These are phyloP conservation scores for Unio pictorum DNA, from an alignment of 2,888 invertebrate species.

Conservation along the genomic window DNA sequence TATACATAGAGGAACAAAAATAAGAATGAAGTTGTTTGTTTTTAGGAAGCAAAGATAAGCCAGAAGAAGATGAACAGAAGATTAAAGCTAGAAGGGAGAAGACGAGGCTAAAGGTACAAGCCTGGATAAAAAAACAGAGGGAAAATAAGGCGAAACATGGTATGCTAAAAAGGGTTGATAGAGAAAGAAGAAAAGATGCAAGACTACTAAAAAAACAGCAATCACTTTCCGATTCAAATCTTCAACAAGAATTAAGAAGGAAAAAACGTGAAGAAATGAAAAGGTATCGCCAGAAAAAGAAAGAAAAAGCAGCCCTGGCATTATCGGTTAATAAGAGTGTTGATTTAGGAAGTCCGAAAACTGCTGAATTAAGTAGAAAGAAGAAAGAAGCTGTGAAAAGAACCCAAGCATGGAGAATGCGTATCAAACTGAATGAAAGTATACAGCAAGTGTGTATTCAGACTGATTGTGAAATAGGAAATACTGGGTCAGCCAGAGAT, in stretches of 20 bases:
- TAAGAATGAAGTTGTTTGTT: too few relatives aligned
- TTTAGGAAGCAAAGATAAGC: too few relatives aligned
- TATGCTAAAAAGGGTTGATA: not conserved
- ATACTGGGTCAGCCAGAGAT: not conserved
- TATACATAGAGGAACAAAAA: too few relatives aligned
- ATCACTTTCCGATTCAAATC: not conserved
- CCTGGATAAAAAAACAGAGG: too few relatives aligned
- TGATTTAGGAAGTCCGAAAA: slow-evolving; percentile 2
- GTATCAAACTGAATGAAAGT: slow-evolving; percentile 8
- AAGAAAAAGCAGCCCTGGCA: not conserved
- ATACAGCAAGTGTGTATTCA: not conserved
- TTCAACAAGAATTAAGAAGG: slow-evolving; percentile 10
- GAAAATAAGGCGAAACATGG: not conserved
- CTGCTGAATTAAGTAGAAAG: not conserved
- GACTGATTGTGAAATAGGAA: not conserved
- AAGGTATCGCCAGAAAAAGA: slow-evolving; percentile 13
- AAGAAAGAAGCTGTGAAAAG: slow-evolving; percentile 22
- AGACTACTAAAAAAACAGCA: slow-evolving; percentile 1
- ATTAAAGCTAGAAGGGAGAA: too few relatives aligned
- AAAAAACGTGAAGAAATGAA: slow-evolving; percentile 20
- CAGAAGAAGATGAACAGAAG: too few relatives aligned
- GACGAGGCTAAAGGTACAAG: too few relatives aligned
- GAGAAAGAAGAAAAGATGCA: slow-evolving; percentile 2
- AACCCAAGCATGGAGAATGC: slow-evolving; percentile 19
- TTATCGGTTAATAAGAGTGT: not conserved